Base-by-base conservation (phyloP, 2,797 vertebrate species). In the Hemitrygon akajei region DNA sequence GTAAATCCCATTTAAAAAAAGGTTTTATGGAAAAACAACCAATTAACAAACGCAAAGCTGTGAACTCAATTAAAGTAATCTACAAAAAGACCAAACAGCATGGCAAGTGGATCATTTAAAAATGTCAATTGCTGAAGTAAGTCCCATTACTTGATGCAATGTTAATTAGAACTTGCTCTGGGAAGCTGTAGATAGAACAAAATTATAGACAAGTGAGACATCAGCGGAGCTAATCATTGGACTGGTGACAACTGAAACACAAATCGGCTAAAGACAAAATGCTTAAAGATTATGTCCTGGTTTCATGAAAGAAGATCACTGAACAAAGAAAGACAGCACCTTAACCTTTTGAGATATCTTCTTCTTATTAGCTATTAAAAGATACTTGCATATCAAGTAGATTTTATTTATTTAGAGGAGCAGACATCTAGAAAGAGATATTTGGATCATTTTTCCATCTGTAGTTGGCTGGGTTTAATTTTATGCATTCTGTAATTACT, bases 61-160 rank as follows among this genome's bases (percentile, higher is more conserved):
- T 82, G 80, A 82, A 40, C 25, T 82, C 80, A 82, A 81, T 80
- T 18, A 81, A 81, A 81, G 80, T 40, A 81, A 81, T 40, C 80
- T 82, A 56, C 18, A 81, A 34, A 81, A 81, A 81, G 34, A 47
- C 37, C 40, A 81, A 81, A 14, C 10, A 56, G 22, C 80, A 82
- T 22, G 20, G 25, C 6, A 25, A 40, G 40, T 82, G 40, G 80
- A 25, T 82, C 80, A 82, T 22, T 56, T 82, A 7, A 22, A 25
- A 82, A 82, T 82, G 20, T 82, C 40, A 56, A 47, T 10, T 2
- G 18, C 47, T 56, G 18, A 82, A 37, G 16, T 37, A 14, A 80
- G 34, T 40, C 79, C 34, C 34, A 16, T 20, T 81, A 37, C 47
- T 81, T 22, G 77, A 18, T 25, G 22, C 40, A 82, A 56, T 82